These are phyloP conservation scores for Chionis minor DNA, from an alignment of 2,113 vertebrate species.

Conservation along the genomic window DNA sequence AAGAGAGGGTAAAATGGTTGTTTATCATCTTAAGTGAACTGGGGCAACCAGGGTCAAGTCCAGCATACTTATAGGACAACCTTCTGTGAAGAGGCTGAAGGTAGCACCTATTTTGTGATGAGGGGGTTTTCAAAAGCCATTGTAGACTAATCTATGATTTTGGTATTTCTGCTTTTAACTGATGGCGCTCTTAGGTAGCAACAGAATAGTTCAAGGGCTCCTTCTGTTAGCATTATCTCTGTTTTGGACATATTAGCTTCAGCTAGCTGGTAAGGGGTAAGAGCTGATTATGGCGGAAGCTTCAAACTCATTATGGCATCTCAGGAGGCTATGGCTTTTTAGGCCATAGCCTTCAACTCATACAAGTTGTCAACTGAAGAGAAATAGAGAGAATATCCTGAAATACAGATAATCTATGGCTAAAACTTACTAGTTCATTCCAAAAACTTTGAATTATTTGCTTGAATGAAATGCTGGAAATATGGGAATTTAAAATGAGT, in stretches of 20 bases:
- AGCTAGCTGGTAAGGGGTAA: not conserved
- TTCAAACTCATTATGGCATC: not conserved
- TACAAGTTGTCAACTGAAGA: not conserved
- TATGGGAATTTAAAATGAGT: not conserved
- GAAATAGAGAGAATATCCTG: not conserved
- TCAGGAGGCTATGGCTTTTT: not conserved
- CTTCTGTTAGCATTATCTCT: not conserved
- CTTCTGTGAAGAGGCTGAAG: not conserved
- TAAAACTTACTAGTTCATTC: not conserved
- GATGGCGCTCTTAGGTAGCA: not conserved
- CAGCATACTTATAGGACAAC: not conserved
- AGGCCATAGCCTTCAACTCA: not conserved
- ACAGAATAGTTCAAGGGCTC: not conserved
- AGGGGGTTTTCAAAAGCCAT: not conserved
- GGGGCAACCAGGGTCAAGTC: not conserved
- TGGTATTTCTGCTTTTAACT: not conserved
- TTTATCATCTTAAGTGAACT: not conserved
- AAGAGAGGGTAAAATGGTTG: not conserved
- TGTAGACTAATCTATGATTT: not conserved
- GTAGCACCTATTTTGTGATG: not conserved
- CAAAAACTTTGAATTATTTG: not conserved
- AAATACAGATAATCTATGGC: not conserved
- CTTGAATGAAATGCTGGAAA: not conserved
- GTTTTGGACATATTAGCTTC: not conserved
- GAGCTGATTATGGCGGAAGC: not conserved